Percentiles rank a stretch among this genome's conserved stretches.
These are phyloP conservation scores for Holothuria glaberrima DNA, from an alignment of 35 echinoderm and acorn worm genomes.

Conservation along the genomic window DNA sequence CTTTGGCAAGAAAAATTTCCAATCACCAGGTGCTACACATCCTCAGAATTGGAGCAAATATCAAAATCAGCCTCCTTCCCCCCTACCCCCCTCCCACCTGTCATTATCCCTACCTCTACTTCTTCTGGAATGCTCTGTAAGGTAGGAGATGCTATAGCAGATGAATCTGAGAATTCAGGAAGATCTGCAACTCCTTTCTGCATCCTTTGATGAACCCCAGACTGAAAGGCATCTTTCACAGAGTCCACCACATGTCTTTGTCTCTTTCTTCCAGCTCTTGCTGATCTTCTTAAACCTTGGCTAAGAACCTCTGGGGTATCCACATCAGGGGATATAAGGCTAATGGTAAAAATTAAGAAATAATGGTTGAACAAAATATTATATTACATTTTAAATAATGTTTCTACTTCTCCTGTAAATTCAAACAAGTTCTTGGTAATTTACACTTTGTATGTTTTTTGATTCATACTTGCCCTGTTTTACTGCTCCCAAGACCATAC, in stretches of 20 bases:
- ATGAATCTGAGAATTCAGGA: conserved; percentile 1
- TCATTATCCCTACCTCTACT: neutral
- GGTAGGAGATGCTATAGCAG: neutral
- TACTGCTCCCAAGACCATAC: too few relatives aligned
- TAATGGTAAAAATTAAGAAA: neutral
- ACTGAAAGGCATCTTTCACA: conserved; percentile 14
- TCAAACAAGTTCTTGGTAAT: too few relatives aligned
- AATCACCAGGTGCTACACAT: too few relatives aligned
- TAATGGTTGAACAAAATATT: too few relatives aligned
- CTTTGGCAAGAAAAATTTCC: too few relatives aligned
- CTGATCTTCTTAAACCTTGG: neutral
- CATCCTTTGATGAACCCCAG: conserved; percentile 6
- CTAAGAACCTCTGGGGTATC: neutral
- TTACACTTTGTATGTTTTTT: too few relatives aligned
- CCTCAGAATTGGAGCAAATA: too few relatives aligned
- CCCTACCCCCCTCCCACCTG: too few relatives aligned
- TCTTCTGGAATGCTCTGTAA: conserved; percentile 35
- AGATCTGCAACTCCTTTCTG: neutral
- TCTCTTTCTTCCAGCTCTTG: neutral
- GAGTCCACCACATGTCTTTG: neutral
- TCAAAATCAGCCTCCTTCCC: too few relatives aligned
- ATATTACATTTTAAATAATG: too few relatives aligned
- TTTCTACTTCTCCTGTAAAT: too few relatives aligned
- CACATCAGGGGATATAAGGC: conserved; percentile 11
- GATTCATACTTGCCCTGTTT: too few relatives aligned